Percentiles rank a stretch among this genome's conserved stretches.
Evolutionary conservation across 2,797 vertebrate species (phyloP).

Genomic region (Phoebastria nigripes): DNA sequence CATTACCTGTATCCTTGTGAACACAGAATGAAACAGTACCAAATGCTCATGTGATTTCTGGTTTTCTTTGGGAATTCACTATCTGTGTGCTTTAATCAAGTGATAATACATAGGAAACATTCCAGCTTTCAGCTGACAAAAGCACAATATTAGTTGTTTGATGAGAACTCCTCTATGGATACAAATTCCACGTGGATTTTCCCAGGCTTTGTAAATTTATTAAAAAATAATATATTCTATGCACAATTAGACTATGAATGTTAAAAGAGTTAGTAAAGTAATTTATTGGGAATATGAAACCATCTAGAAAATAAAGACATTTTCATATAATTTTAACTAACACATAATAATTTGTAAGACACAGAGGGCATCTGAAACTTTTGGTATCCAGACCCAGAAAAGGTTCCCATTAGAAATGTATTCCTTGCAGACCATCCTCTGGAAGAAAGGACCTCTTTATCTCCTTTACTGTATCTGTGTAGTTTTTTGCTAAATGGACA

Average conservation of each 20-base stretch:
- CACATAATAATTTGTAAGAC: not conserved
- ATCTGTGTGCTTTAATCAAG: constrained; percentile 41
- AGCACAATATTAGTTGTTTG: constrained; percentile 16
- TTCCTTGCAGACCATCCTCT: not conserved
- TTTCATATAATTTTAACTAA: not conserved
- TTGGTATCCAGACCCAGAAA: not conserved
- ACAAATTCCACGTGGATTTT: constrained; percentile 46
- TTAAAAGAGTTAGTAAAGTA: not conserved
- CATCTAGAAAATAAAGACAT: not conserved
- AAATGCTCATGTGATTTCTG: not conserved
- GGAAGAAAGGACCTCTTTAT: not conserved
- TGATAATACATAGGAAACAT: constrained; percentile 20
- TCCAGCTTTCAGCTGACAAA: not conserved
- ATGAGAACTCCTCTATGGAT: not conserved
- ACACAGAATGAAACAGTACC: not conserved
- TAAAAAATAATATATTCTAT: constrained; percentile 16
- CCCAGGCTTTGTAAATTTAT: constrained; percentile 35
- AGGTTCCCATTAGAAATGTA: not conserved
- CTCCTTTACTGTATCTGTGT: not conserved
- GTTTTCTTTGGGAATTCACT: constrained; percentile 18
- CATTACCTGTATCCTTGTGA: not conserved
- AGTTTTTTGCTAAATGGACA: not conserved
- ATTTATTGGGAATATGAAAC: not conserved
- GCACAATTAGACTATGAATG: constrained; percentile 13
- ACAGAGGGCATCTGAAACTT: not conserved